Evolutionary conservation across 2,888 invertebrate genomes (phyloP), one percentile per base, ranked within the genome.

Genomic region (Timema podura): DNA sequence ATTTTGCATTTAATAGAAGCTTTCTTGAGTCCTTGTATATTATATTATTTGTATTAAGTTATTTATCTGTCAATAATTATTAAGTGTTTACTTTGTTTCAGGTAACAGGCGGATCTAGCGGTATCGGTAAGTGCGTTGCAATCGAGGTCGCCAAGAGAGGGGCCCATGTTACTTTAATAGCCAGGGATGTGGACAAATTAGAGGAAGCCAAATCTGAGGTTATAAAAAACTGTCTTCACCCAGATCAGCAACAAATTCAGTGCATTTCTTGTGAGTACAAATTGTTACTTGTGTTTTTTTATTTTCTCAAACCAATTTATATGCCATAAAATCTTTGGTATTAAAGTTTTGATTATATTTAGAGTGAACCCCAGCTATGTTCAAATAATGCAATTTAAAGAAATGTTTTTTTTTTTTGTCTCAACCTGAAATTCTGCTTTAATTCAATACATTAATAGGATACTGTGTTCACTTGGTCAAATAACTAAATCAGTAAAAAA

Each of bases 21-120:
- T 30, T 30, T 30, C 30, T 30, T 30, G 30, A 30, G 30, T 30
- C 30, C 30, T 30, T 30, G 30, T 30, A 30, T 30, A 30, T 30
- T 30, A 30, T 30, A 30, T 30, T 30, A 30, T 30, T 30, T 30
- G 30, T 30, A 30, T 30, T 30, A 30, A 30, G 30, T 30, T 30
- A 30, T 30, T 30, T 30, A 30, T 30, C 30, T 30, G 30, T 30
- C 30, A 30, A 30, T 30, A 30, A 30, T 30, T 30, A 30, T 30
- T 30, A n/a, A n/a, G 30, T 30, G 30, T 30, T 30, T 30, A 30
- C 5, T 16, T n/a, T 51, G 49, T n/a, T 71, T 6, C 72, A 88
- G 88, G 84, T 98, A 64, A 96, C 96, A 47, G 98, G 98, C 61
- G 98, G 97, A 11, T 97, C 97, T 0, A 95, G 95, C 82, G 98